Percentiles rank a stretch among this genome's conserved stretches.
Evolutionary conservation across 2,113 vertebrate genomes (phyloP).

Genomic region (Apistogramma diplotaenia): DNA sequence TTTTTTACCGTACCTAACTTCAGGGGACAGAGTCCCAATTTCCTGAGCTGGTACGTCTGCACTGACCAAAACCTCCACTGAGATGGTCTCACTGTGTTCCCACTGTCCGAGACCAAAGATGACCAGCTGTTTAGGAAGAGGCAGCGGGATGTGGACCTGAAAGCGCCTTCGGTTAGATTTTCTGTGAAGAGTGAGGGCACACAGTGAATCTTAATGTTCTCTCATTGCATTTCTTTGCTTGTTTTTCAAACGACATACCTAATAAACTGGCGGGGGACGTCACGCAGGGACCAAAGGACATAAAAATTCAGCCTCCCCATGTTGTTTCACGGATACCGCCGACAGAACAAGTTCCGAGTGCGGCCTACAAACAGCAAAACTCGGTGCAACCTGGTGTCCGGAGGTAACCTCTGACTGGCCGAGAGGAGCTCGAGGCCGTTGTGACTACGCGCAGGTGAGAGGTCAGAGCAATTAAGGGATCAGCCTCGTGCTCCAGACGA

Average conservation of each 20-base stretch:
- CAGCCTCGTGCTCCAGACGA: rapidly evolving
- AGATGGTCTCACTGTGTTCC: conserved; percentile 67
- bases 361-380: background rate
- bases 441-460: conserved; percentile 11
- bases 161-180: conserved; percentile 77
- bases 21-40: conserved; percentile 77
- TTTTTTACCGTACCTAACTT: conserved; percentile 75
- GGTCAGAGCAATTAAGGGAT: background rate
- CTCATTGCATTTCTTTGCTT: background rate
- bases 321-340: background rate
- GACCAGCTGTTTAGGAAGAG: conserved; percentile 81
- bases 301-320: conserved; percentile 78
- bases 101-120: conserved; percentile 87
- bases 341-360: rapidly evolving
- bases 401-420: conserved; percentile 17
- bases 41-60: conserved; percentile 64
- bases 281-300: conserved; percentile 77
- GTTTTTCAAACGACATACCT: conserved; percentile 60
- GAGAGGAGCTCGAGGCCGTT: background rate
- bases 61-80: conserved; percentile 77
- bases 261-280: conserved; percentile 78
- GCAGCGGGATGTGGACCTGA: conserved; percentile 82
- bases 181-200: conserved; percentile 53
- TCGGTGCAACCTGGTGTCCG: background rate
- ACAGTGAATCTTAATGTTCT: background rate